Evolutionary conservation across 2,888 invertebrate genomes (phyloP), one percentile per base, ranked within the genome.

Genomic region (Nebria salina): DNA sequence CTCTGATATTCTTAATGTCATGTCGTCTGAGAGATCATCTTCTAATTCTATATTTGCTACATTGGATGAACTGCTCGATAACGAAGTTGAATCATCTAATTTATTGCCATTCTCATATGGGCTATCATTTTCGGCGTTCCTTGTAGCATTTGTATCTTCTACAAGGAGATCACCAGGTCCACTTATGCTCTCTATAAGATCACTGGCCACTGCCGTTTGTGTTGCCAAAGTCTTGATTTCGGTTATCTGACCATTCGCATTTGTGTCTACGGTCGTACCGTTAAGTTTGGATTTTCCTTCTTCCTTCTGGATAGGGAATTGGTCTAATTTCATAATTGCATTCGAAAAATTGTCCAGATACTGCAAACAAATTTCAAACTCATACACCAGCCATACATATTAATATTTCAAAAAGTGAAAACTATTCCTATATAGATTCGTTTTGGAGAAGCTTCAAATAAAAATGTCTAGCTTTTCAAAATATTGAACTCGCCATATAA

Each of bases 101-200:
- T 26, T 42, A 13, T 7, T 77, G 25, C 65, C 77, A 72, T 77
- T 77, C 9, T 64, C 64, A 54, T 54, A 54, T 54, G 54, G 54
- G 11, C 11, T 54, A 7, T 77, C 77, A 65, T 72, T 72, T 13
- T 15, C 64, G 2, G 65, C 77, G 20, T 77, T 42, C 34, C 65
- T 77, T 6, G 64, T 15, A 11, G 64, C 25, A 43, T 77, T 77
- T 11, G 77, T 68, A 25, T 77, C 77, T 34, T 64, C 72, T 41
- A 77, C 72, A 9, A 77, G 65, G 20, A 77, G 77, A 72, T 77
- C 77, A 26, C 77, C 77, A 20, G 72, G 65, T n/a, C 72, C 77
- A 68, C 13, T 15, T 54, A 7, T 13, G 11, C 2, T 13, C 2
- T 54, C 54, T 13, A 1, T 54, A 54, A 54, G 34, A 1, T 34